A percentile compares a stretch with the other conserved stretches of the same genome.
Evolutionary conservation across 2,797 vertebrate species (phyloP).

Genomic region (Zalophus californianus): DNA sequence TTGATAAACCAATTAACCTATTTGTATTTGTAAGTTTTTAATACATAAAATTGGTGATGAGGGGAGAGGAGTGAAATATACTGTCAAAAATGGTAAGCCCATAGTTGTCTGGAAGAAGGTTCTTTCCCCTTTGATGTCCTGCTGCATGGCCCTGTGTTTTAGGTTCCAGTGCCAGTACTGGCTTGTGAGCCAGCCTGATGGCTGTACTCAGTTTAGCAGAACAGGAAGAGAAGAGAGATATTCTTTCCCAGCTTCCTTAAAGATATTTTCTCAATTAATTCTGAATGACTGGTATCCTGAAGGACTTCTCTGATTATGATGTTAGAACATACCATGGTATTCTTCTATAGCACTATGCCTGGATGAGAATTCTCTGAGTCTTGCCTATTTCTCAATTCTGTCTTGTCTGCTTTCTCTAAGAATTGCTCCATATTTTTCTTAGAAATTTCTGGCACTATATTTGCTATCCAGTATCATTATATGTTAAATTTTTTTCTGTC

Average conservation of each 20-base stretch:
- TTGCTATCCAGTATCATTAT: neutral
- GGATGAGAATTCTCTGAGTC: neutral
- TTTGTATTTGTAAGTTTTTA: neutral
- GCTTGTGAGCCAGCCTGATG: neutral
- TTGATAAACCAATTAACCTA: neutral
- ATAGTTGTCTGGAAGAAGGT: neutral
- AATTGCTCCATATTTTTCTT: neutral
- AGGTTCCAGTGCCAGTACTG: neutral
- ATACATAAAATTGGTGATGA: neutral
- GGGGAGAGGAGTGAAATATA: neutral
- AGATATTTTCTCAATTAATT: neutral
- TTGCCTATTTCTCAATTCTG: neutral
- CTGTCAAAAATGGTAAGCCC: neutral
- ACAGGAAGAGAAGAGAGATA: neutral
- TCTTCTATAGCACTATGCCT: neutral
- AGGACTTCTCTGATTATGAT: neutral
- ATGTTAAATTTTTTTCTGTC: neutral
- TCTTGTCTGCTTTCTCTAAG: neutral
- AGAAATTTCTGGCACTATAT: neutral
- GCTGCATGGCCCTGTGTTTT: neutral
- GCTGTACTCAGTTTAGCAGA: neutral
- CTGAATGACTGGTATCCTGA: neutral
- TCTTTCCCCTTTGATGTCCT: neutral
- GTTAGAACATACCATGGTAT: too few relatives aligned
- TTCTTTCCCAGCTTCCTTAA: neutral